phyloP scores from a whole-genome alignment of 1,140 invertebrate species.

The Magallana angulata region DNA sequence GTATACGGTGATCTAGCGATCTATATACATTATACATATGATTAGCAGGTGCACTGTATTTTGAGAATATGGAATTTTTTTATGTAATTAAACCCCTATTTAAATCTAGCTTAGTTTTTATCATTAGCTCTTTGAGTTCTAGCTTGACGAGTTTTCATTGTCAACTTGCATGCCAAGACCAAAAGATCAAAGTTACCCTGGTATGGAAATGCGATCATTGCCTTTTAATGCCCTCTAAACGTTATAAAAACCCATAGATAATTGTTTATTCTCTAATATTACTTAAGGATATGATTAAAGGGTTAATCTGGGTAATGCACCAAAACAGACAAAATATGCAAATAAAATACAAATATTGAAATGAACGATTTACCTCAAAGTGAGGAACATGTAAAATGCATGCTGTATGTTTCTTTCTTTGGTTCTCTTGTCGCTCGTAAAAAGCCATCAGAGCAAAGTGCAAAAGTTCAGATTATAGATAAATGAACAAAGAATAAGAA shows the following conservation, averaged over 20 bases:
- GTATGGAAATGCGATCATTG: neutral
- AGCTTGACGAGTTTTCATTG: neutral
- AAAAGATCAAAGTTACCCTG: conserved; percentile 19
- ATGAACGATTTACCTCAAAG: too few relatives aligned
- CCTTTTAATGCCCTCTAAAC: neutral
- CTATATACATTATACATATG: neutral
- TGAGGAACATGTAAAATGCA: neutral
- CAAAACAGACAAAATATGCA: too few relatives aligned
- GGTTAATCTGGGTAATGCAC: too few relatives aligned
- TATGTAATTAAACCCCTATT: neutral
- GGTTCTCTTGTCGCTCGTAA: neutral
- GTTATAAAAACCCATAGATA: neutral
- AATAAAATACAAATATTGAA: too few relatives aligned
- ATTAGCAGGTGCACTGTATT: neutral
- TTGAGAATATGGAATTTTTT: neutral
- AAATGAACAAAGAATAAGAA: too few relatives aligned
- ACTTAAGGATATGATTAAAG: neutral
- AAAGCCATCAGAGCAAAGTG: conserved; percentile 8
- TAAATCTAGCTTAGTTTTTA: neutral
- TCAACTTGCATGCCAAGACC: neutral
- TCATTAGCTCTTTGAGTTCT: neutral
- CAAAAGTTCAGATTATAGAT: conserved; percentile 12
- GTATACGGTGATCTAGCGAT: too few relatives aligned
- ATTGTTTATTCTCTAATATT: neutral
- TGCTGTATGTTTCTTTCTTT: neutral